These are phyloP conservation scores for Sebastes vulpes DNA, from an alignment of 2,797 vertebrate species.

Conservation along the genomic window DNA sequence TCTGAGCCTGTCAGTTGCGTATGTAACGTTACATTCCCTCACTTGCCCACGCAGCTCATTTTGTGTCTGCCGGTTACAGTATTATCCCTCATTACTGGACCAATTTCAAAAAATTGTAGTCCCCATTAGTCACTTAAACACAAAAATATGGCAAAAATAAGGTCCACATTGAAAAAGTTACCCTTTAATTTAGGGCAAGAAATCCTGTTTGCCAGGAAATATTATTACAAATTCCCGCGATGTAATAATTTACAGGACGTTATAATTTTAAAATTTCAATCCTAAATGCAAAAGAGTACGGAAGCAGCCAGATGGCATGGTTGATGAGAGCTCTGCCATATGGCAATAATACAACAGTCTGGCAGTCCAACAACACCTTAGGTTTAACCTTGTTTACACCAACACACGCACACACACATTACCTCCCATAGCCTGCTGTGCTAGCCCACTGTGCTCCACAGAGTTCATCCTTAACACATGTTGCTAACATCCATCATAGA, in stretches of 20 bases:
- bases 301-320: conserved; percentile 43
- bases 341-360: conserved; percentile 37
- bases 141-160: too few relatives aligned
- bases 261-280: too few relatives aligned
- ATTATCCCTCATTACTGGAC: neutral
- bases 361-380: conserved; percentile 36
- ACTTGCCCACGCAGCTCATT: neutral
- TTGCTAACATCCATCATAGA: conserved; percentile 51
- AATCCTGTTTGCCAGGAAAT: too few relatives aligned
- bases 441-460: conserved; percentile 19
- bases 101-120: neutral
- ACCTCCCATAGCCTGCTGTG: neutral
- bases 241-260: too few relatives aligned
- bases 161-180: too few relatives aligned
- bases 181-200: too few relatives aligned
- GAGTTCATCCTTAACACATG: conserved; percentile 41
- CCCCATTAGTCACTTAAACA: too few relatives aligned
- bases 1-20: too few relatives aligned
- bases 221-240: too few relatives aligned
- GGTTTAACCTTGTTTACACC: conserved; percentile 48
- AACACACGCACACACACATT: neutral
- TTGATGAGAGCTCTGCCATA: conserved; percentile 46
- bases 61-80: neutral
- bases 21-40: too few relatives aligned
- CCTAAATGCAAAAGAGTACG: neutral